Evolutionary conservation across 2,888 invertebrate genomes (phyloP), one percentile per base, ranked within the genome.

Genomic region (Lacanobia wlatinum): DNA sequence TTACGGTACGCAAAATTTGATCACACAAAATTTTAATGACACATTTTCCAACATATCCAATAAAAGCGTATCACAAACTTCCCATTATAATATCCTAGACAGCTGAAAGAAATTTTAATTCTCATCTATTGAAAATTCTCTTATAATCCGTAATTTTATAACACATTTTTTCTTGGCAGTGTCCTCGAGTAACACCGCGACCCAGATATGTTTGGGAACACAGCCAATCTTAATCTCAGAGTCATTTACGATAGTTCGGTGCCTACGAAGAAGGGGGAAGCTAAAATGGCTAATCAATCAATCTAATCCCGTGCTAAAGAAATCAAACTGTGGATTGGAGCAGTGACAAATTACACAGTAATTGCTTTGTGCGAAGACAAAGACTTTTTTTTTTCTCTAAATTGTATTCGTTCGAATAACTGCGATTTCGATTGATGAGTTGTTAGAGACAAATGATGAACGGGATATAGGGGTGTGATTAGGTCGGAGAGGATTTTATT

Each of bases 341-440:
- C 89, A 83, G 93, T 94, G 96, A 96, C 95, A 95, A 95, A 96
- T 94, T 94, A 90, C 90, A 86, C 91, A 90, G 94, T 95, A 95
- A 96, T 95, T 95, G 95, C 91, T 89, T 88, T 89, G 91, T 92
- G 91, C 86, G 87, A 88, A 90, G 91, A 90, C 91, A 92, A 90
- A 91, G 90, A 86, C 84, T 89, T 91, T 92, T 89, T 91, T 92
- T 89, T 90, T 79, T 88, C 81, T 79, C 81, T 88, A 92, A 94
- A 91, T 92, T 91, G 90, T 87, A 90, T 88, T 86, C 87, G 90
- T 88, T 90, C 90, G 90, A 92, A 93, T 92, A 93, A 92, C 91
- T 90, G 90, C 86, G 88, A 88, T 83, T 86, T 88, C 92, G 94
- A 95, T 95, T 95, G 95, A 95, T 95, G 95, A 92, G 90, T 88